A percentile compares a stretch with the other conserved stretches of the same genome.
Evolutionary conservation across 2,113 vertebrate species (phyloP).

Genomic region (Motacilla alba): DNA sequence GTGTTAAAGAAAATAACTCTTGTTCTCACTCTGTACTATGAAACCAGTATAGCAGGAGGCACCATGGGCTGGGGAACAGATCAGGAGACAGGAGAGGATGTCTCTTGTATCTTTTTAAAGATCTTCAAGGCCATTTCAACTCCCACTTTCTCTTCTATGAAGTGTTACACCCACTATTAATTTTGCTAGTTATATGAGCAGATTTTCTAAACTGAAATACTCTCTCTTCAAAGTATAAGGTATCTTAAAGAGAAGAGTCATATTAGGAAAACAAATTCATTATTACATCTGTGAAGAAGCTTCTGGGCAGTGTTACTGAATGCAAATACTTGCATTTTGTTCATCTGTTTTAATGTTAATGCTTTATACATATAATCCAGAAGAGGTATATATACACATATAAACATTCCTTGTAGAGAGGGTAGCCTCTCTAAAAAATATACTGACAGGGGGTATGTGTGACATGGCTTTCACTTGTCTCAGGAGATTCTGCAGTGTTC

Average conservation of each 20-base stretch:
- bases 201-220: not conserved
- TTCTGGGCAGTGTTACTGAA: not conserved
- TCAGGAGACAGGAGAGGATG: not conserved
- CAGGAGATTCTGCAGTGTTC: not conserved
- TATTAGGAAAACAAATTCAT: not conserved
- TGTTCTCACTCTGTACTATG: not conserved
- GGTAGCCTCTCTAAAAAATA: not conserved
- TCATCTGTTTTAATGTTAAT: not conserved
- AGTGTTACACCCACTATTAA: not conserved
- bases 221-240: not conserved
- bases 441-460: not conserved
- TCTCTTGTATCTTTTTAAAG: not conserved
- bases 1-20: constrained; percentile 17
- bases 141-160: not conserved
- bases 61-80: not conserved
- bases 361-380: not conserved
- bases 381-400: not conserved
- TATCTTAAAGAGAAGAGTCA: not conserved
- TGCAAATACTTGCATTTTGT: not conserved
- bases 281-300: not conserved
- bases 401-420: not conserved
- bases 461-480: not conserved
- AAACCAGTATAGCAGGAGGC: constrained; percentile 32
- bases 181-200: not conserved
- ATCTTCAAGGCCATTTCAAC: not conserved